Conservation (phyloP, 1,140 invertebrate species). For the Bombus waltoni region DNA sequence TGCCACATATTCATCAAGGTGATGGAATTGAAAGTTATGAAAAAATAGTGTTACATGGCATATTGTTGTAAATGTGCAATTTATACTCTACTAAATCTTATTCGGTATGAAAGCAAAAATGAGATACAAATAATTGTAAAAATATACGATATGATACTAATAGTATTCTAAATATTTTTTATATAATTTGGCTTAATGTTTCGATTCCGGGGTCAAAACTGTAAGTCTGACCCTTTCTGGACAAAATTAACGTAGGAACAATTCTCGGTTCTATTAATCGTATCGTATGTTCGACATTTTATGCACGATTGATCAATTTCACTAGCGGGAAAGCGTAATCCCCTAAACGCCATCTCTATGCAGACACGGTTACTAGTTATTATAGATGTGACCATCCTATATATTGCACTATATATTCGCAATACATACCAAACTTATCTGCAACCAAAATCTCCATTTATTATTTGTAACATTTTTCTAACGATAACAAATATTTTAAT, state of each 20-base stretch:
- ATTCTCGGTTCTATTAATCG: slow-evolving; percentile 51
- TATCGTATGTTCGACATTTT: not conserved
- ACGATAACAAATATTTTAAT: not conserved
- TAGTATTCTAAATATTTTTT: fast-evolving
- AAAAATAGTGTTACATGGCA: too few species aligned
- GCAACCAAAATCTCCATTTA: not conserved
- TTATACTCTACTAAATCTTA: too few species aligned
- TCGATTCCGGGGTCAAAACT: slow-evolving; percentile 57
- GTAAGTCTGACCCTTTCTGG: slow-evolving; percentile 72
- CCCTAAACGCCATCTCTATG: slow-evolving; percentile 50
- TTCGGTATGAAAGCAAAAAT: too few species aligned
- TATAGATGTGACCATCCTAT: not conserved
- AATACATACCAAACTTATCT: not conserved
- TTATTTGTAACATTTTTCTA: not conserved
- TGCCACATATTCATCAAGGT: fast-evolving
- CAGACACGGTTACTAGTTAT: not conserved
- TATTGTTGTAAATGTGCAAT: fast-evolving
- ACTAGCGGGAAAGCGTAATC: slow-evolving; percentile 7
- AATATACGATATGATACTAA: too few species aligned
- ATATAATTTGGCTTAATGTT: too few species aligned
- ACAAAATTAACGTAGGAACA: slow-evolving; percentile 77
- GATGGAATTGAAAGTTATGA: too few species aligned
- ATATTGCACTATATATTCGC: not conserved
- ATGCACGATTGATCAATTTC: not conserved
- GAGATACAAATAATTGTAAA: too few species aligned